These are phyloP conservation scores for Junco hyemalis DNA, from an alignment of 2,113 vertebrate species.

Conservation along the genomic window DNA sequence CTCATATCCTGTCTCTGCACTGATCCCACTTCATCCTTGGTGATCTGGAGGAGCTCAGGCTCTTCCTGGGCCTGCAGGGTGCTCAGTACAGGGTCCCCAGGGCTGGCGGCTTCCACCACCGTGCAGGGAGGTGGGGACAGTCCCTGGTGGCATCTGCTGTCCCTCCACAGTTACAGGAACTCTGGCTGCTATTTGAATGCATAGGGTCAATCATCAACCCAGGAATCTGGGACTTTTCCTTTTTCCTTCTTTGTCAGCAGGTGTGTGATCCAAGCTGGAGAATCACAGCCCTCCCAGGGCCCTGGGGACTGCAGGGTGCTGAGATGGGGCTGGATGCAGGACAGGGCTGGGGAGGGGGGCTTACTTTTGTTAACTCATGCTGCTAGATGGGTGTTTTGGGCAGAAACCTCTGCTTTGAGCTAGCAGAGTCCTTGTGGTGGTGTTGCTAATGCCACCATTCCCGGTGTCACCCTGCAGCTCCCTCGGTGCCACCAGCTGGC, in stretches of 20 bases:
- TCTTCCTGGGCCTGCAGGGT: not conserved
- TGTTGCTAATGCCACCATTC: not conserved
- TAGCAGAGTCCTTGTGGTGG: not conserved
- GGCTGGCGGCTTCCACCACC: not conserved
- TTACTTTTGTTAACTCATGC: not conserved
- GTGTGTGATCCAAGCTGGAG: not conserved
- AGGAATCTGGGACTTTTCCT: not conserved
- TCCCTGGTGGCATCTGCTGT: not conserved
- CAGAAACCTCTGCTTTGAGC: not conserved
- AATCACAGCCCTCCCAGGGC: not conserved
- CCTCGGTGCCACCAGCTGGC: fast-evolving
- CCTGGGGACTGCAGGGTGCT: fast-evolving
- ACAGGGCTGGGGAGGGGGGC: not conserved
- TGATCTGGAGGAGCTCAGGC: not conserved
- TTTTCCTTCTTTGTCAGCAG: not conserved
- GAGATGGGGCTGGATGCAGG: not conserved
- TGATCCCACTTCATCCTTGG: not conserved
- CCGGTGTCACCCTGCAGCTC: not conserved
- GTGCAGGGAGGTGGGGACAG: not conserved
- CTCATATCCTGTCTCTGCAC: not conserved
- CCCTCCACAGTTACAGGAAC: not conserved
- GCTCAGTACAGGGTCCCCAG: not conserved
- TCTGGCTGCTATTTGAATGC: fast-evolving
- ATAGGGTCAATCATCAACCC: not conserved
- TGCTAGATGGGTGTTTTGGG: not conserved